Evolutionary conservation across 2,113 vertebrate genomes (phyloP), one percentile per base, ranked within the genome.

Genomic region (Silurus glanis): DNA sequence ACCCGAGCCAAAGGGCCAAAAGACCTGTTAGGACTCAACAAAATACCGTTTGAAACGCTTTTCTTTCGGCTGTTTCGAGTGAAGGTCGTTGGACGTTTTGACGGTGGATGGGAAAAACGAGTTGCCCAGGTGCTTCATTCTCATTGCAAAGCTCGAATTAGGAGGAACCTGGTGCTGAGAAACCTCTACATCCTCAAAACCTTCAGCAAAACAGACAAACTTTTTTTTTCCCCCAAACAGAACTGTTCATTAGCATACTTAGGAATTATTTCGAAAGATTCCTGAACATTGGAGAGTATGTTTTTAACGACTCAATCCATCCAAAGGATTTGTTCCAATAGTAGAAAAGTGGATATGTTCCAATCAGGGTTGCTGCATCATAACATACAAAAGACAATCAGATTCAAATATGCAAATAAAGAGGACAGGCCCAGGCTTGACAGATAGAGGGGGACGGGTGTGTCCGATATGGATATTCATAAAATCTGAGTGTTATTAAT

Each of bases 31-130:
- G 23, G 61, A 45, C 61, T 55, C 23, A 3, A 51, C 37, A 55
- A 69, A 28, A 21, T 19, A 78, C 55, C n/a, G 51, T 25, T 25
- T 55, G 23, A 25, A 76, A n/a, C 21, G 49, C 13, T 23, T 51
- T 21, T 23, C 14, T 9, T n/a, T 47, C 28, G 5, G 62, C 67
- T 17, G 62, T 55, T 49, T 83, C 82, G 58, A 67, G 82, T 0
- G 2, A 71, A 83, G 82, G 64, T 83, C 82, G 8, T 45, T 69
- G n/a, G 0, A 37, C 37, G 64, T 67, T 83, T 66, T 72, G 66
- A 16, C 14, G 16, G 9, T 16, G 51, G 14, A 10, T 47, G 66
- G 80, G 61, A 82, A 25, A 66, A n/a, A 0, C 14, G 17, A 62
- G 61, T 23, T 13, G n/a, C 82, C 51, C 64, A 21, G 64, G 64